Base-by-base conservation (phyloP, 2,888 invertebrate species). In the Lottia scabra region DNA sequence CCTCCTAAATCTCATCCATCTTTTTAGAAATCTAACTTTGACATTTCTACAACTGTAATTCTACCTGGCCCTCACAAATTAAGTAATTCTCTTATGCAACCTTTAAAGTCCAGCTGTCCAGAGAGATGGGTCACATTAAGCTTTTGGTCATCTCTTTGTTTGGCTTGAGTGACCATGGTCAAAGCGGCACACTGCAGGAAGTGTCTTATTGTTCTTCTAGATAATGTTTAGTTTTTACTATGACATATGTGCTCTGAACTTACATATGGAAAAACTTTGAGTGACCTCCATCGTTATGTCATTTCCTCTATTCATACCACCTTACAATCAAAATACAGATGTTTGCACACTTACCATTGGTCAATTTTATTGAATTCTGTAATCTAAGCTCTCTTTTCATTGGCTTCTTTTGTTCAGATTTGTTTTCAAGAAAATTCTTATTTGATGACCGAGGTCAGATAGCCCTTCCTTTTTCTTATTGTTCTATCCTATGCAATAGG, bases 1-100 rank as follows among this genome's bases (percentile, higher is more conserved):
- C 56, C 56, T 23, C 23, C 56, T 56, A 56, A 23, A 8, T 23
- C 56, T 13, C 56, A 56, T 56, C 56, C 56, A 56, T 56, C 56
- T 56, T 56, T 23, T 56, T 56, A 19, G 62, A 66, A 56, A 8
- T 26, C 26, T 65, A 44, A 23, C 30, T 66, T 16, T 70, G 70
- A 66, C 65, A 38, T 63, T 65, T 45, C 19, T 48, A 65, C 70
- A 65, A 38, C 68, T 70, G 70, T 70, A 70, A 70, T 66, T 56
- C 65, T 70, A 70, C 56, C 70, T 70, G 65, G 27, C 63, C 38
- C 62, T 62, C 56, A 70, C 70, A 70, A 70, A 70, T 70, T 70
- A 70, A 70, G 70, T 70, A 70, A 70, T 70, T 66, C 66, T 65
- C 65, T 70, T 70, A 70, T 70, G 66, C 66, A 70, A 70, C 62